These are phyloP conservation scores for Papilio dardanus DNA, from an alignment of 1,140 invertebrate species.

Conservation along the genomic window DNA sequence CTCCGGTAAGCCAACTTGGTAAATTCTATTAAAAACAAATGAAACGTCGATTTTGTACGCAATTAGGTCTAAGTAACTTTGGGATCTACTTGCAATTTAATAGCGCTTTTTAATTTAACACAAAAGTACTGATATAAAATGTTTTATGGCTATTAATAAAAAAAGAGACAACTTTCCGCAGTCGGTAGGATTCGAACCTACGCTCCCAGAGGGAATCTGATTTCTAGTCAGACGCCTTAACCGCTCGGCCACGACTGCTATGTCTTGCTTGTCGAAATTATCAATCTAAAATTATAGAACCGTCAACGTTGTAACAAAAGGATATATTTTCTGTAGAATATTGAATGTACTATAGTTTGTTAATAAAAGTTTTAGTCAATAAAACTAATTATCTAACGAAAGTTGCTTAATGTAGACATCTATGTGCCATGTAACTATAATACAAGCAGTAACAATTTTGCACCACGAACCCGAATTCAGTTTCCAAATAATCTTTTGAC, in stretches of 20 bases:
- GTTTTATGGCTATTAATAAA: not conserved
- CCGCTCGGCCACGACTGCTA: slow-evolving; percentile 32
- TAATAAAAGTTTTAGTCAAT: no score
- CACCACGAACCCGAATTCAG: not conserved
- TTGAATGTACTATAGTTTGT: no score
- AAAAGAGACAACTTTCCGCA: not conserved
- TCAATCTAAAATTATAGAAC: not conserved
- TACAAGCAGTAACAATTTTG: not conserved
- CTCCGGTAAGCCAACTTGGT: not conserved
- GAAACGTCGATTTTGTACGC: not conserved
- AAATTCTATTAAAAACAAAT: slow-evolving; percentile 2
- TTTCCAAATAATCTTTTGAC: slow-evolving; percentile 32
- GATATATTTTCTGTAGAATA: not conserved
- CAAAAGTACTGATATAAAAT: not conserved
- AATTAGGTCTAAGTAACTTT: not conserved
- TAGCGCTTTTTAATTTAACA: not conserved
- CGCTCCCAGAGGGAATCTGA: slow-evolving; percentile 38
- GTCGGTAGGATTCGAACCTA: slow-evolving; percentile 36
- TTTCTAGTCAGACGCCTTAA: slow-evolving; percentile 39
- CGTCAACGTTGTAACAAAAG: not conserved
- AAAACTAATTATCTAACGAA: not conserved
- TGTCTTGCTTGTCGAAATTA: not conserved
- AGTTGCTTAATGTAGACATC: not conserved
- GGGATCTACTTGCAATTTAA: not conserved
- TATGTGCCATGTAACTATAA: not conserved